These are phyloP conservation scores for Drosophila jambulina DNA, from an alignment of 1,140 invertebrate genomes.

Conservation along the genomic window DNA sequence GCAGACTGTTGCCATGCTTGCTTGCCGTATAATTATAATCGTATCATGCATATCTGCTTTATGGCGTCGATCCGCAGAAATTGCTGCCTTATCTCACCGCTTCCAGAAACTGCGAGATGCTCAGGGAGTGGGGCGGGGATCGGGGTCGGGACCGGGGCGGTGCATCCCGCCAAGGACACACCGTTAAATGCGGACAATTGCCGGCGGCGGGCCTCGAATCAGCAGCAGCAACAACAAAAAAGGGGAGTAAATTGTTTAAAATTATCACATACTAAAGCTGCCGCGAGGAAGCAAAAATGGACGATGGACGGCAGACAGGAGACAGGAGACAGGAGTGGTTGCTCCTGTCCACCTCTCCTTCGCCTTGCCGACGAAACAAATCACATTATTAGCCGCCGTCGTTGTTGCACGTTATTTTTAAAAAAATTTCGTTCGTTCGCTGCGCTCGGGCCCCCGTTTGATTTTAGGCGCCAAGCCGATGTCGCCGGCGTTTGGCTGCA, in stretches of 20 bases:
- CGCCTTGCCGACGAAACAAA: constrained; percentile 57
- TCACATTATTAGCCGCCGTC: constrained; percentile 69
- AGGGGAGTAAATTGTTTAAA: constrained; percentile 77
- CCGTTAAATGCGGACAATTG: constrained; percentile 62
- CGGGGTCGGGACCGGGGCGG: not conserved
- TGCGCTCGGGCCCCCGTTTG: constrained; percentile 67
- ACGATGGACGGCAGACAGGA: constrained; percentile 10
- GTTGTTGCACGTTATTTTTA: constrained; percentile 77
- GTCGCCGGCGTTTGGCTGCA: constrained; percentile 75
- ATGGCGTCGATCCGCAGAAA: constrained; percentile 49
- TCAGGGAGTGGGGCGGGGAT: not conserved
- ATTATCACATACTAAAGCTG: constrained; percentile 79
- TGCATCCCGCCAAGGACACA: constrained; percentile 70
- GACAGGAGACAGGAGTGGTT: constrained; percentile 28
- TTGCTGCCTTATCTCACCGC: constrained; percentile 39
- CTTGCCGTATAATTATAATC: constrained; percentile 58
- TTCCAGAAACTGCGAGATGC: constrained; percentile 35
- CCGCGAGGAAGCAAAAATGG: constrained; percentile 27
- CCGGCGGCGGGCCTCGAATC: constrained; percentile 31
- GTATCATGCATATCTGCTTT: constrained; percentile 53
- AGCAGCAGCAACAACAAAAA: constrained; percentile 10
- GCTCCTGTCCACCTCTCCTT: not conserved
- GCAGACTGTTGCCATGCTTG: constrained; percentile 37
- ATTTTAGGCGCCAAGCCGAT: constrained; percentile 79
- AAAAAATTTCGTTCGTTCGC: constrained; percentile 42